phyloP scores from a whole-genome alignment of 1,140 invertebrate genomes.

The Kradibia gibbosae region DNA sequence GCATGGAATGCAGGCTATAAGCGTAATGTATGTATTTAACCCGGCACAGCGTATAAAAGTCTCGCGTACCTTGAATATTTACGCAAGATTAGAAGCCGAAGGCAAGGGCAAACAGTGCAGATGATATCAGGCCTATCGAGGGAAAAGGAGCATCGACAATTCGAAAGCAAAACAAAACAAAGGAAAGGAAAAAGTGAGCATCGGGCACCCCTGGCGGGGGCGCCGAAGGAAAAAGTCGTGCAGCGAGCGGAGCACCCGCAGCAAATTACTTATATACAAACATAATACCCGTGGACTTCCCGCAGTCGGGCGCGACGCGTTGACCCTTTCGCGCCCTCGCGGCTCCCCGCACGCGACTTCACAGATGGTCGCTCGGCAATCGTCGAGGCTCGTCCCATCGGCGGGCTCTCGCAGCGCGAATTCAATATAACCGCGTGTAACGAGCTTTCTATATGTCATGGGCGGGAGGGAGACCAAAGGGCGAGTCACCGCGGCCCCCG shows the following conservation, averaged over 20 bases:
- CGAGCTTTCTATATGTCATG: constrained; percentile 64
- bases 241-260: neutral
- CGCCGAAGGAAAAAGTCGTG: neutral
- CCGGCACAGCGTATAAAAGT: too few species aligned
- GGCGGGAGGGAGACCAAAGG: constrained; percentile 21
- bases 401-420: constrained; percentile 45
- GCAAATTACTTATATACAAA: constrained; percentile 1
- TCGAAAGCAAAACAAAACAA: too few species aligned
- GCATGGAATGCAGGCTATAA: too few species aligned
- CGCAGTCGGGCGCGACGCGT: neutral
- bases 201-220: neutral
- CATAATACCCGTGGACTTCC: neutral
- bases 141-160: neutral
- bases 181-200: neutral
- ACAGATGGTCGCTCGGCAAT: constrained; percentile 66
- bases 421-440: constrained; percentile 64
- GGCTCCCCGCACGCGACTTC: constrained; percentile 20
- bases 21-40: too few species aligned
- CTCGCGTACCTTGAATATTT: too few species aligned
- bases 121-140: too few species aligned
- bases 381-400: constrained; percentile 2
- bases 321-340: constrained; percentile 16
- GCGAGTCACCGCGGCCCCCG: constrained; percentile 22
- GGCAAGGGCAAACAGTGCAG: too few species aligned
- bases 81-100: too few species aligned